phyloP scores from a whole-genome alignment of 2,797 vertebrate species.

The Chiloscyllium punctatum region DNA sequence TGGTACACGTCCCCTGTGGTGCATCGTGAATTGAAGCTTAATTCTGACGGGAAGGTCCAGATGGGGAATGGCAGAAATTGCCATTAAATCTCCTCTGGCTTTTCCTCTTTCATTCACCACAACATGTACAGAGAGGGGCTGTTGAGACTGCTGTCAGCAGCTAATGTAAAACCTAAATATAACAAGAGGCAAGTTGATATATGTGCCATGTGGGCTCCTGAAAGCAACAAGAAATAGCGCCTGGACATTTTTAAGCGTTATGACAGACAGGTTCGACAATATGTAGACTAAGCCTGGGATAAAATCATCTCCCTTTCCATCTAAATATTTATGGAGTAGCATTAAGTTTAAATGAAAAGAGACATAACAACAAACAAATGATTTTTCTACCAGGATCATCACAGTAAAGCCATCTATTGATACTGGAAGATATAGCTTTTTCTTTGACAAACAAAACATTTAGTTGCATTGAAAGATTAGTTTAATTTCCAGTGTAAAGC shows the following conservation, averaged over 20 bases:
- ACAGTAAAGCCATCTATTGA: background rate
- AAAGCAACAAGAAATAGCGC: background rate
- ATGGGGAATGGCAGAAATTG: conserved; percentile 39
- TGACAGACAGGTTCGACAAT: background rate
- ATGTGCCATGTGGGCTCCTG: background rate
- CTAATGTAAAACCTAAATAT: conserved; percentile 37
- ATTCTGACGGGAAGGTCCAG: conserved; percentile 41
- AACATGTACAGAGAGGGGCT: background rate
- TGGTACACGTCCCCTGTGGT: conserved; percentile 42
- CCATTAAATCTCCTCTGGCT: background rate
- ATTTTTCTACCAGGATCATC: background rate
- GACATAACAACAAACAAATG: background rate
- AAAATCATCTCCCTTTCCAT: background rate
- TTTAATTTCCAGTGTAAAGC: background rate
- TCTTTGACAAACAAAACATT: background rate
- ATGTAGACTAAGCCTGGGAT: background rate
- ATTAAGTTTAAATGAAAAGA: background rate
- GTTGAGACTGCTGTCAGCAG: background rate
- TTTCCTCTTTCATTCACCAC: conserved; percentile 32
- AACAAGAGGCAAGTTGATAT: conserved; percentile 38
- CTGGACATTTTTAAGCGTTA: background rate
- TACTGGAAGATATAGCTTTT: background rate
- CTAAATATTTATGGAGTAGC: background rate
- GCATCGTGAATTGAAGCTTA: conserved; percentile 31
- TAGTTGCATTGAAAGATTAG: background rate